These are phyloP conservation scores for Rhodinocichla rosea DNA, from an alignment of 2,113 vertebrate genomes.

Conservation along the genomic window DNA sequence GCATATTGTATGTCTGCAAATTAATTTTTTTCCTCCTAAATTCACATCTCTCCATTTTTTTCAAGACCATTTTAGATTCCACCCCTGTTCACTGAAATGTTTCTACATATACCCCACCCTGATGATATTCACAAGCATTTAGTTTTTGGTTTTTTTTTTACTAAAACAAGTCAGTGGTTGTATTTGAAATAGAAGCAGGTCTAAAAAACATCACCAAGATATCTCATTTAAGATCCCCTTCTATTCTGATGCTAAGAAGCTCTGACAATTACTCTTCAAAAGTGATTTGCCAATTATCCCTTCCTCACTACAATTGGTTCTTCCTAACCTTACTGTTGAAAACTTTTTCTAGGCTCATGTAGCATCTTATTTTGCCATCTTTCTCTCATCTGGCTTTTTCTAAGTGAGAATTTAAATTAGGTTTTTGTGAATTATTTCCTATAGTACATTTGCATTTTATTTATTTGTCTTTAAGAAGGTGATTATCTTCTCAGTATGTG, in stretches of 20 bases:
- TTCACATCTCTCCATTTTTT: background rate
- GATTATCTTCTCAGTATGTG: background rate
- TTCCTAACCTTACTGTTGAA: background rate
- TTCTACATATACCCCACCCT: background rate
- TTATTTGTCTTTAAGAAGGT: background rate
- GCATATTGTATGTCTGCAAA: background rate
- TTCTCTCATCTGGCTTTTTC: background rate
- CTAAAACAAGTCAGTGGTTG: background rate
- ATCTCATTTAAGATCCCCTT: background rate
- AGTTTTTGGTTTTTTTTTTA: background rate
- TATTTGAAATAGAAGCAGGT: background rate
- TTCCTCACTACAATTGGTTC: background rate
- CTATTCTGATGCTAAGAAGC: background rate
- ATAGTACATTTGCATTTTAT: background rate
- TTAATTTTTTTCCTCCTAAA: background rate
- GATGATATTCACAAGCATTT: background rate
- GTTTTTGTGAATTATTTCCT: background rate
- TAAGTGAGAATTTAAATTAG: background rate
- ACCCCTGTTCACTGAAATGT: background rate
- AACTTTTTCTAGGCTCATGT: background rate
- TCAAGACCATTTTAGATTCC: background rate
- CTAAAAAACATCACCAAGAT: background rate
- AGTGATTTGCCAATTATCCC: background rate
- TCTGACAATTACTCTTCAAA: background rate
- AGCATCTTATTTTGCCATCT: background rate